phyloP scores from a whole-genome alignment of 2,113 vertebrate species.

The Siniperca knerii region DNA sequence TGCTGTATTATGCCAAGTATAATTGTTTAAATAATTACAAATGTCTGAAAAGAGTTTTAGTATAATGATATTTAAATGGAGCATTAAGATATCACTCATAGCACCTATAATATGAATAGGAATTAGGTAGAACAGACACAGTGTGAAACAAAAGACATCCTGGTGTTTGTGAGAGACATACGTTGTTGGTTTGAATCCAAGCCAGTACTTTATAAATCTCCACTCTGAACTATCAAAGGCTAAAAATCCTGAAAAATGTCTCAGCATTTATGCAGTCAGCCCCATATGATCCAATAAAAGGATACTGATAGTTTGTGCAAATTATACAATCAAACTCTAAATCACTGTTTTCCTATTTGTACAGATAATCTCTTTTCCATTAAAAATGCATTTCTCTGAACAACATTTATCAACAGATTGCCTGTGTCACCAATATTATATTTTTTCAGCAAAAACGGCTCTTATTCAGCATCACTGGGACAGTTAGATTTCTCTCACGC shows the following conservation, averaged over 20 bases:
- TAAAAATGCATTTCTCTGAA: conserved; percentile 42
- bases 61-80: not conserved
- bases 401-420: conserved; percentile 47
- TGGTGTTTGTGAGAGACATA: not conserved
- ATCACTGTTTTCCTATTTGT: conserved; percentile 23
- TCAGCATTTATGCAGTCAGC: conserved; percentile 19
- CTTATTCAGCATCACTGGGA: conserved; percentile 50
- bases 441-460: conserved; percentile 20
- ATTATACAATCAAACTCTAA: not conserved
- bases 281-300: conserved; percentile 17
- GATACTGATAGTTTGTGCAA: not conserved
- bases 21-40: conserved; percentile 1
- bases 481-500: conserved; percentile 40
- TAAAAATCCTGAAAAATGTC: not conserved
- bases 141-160: not conserved
- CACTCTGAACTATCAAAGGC: not conserved
- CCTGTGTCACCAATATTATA: conserved; percentile 29
- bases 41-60: conserved; percentile 5
- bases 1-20: not conserved
- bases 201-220: not conserved
- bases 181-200: not conserved
- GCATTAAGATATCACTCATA: conserved; percentile 7
- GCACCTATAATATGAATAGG: not conserved
- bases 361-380: conserved; percentile 31
- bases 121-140: not conserved